Base-by-base conservation (phyloP, 2,797 vertebrate genomes). In the Chloroceryle inda region DNA sequence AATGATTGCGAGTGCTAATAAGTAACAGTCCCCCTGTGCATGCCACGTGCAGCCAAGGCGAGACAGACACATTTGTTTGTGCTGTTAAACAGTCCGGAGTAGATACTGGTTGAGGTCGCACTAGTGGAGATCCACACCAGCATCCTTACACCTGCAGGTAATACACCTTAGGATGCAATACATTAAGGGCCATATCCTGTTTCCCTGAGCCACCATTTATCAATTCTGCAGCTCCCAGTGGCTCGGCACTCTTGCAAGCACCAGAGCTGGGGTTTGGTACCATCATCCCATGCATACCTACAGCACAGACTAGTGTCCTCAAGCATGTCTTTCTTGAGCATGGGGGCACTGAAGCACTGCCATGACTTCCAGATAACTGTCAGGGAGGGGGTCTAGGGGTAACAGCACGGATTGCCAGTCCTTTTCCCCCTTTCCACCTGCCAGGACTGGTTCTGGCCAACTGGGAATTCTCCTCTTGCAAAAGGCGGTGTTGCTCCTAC, bases 21-120 rank as follows among this genome's bases (percentile, higher is more conserved):
- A 96, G 61, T 27, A 96, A 79, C 94, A 96, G 90, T 87, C 33
- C 52, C 76, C 52, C 63, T 45, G 74, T 24, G 78, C 80, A 59
- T 73, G 89, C 66, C 80, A 58, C 3, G 10, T 20, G 17, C 88
- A 90, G 85, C 74, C 77, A 26, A 88, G 71, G 83, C 18, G 0
- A 78, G 88, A 84, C 3, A 75, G 77, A 81, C 2, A 3, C 50
- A 7, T 14, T 38, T 8, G 1, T 33, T 76, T n/a, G 66, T 85
- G 92, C 63, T 81, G n/a, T 31, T 50, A 2, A 59, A 53, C 67
- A 85, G 87, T 52, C 72, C 5, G 1, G 58, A 90, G 58, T 4
- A 69, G 55, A 40, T 61, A 33, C 22, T 42, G 49, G 31, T 90
- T 85, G 69, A 2, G 13, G 49, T 1, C 5, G 1, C 5, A 2